phyloP scores from a whole-genome alignment of 2,797 vertebrate genomes.

The Eulemur coronatus region DNA sequence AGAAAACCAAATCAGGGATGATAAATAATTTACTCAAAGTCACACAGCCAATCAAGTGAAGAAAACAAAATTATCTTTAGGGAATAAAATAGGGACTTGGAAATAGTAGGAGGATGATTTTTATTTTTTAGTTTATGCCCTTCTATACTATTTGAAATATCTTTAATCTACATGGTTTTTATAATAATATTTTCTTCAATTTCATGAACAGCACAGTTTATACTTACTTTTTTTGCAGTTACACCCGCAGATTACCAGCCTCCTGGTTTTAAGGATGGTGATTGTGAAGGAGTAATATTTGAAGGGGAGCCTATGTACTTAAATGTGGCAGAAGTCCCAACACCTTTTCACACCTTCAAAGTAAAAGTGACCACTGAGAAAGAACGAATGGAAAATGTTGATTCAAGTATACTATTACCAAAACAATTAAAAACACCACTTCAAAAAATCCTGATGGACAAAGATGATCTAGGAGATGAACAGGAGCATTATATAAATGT shows the following conservation, averaged over 20 bases:
- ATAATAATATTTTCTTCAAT: slow-evolving; percentile 5
- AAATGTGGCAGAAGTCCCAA: slow-evolving; percentile 93
- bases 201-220: slow-evolving; percentile 16
- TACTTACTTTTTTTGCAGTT: slow-evolving; percentile 84
- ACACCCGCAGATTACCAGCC: slow-evolving; percentile 96
- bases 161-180: slow-evolving; percentile 2
- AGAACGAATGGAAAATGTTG: slow-evolving; percentile 89
- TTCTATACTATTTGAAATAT: slow-evolving; percentile 33
- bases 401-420: slow-evolving; percentile 72
- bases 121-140: neutral
- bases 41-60: neutral
- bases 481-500: slow-evolving; percentile 58
- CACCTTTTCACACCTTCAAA: slow-evolving; percentile 93
- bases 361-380: slow-evolving; percentile 93
- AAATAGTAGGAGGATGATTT: neutral
- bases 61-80: neutral
- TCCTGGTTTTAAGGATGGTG: slow-evolving; percentile 93
- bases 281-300: slow-evolving; percentile 87
- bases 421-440: slow-evolving; percentile 52
- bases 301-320: slow-evolving; percentile 90
- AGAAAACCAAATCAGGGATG: slow-evolving; percentile 16
- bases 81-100: slow-evolving; percentile 34
- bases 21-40: slow-evolving; percentile 29
- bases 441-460: slow-evolving; percentile 53
- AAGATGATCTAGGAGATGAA: slow-evolving; percentile 63